Base-by-base conservation (phyloP, 2,888 invertebrate genomes). In the Archips xylosteana region DNA sequence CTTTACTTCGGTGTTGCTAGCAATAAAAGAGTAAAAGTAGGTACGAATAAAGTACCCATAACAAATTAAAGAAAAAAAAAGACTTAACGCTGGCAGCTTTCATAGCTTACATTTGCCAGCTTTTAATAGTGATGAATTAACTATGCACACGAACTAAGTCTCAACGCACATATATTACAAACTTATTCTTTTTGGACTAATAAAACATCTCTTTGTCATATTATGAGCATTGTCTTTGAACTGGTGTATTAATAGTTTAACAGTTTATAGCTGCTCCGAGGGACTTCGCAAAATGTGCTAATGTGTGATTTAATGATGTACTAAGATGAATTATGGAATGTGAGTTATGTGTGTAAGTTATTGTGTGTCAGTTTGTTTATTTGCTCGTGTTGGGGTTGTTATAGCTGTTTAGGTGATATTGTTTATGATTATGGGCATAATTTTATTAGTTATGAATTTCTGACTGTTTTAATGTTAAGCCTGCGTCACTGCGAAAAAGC, bases 241-340 rank as follows among this genome's bases (percentile, higher is more conserved):
- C 86, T 87, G 76, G 74, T 75, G 77, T 83, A 85, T 87, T 86
- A 85, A 87, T 85, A 85, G 88, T 81, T 80, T 80, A 80, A 54
- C 54, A 54, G 54, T 89, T 89, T 88, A 89, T 83, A 79, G 85
- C 72, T 70, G 78, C 81, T 76, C 88, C 86, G 85, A 75, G 62
- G 75, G 67, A 75, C 76, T 79, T 84, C 85, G 85, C 88, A 83
- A 86, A 88, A 87, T 85, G 72, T 67, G 70, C 78, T 75, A 74
- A 75, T 80, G 78, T 75, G 61, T 83, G 82, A 83, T 85, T 85
- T 85, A 85, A 82, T 81, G 81, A 77, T 78, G 78, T 78, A 59
- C 75, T 74, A 73, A 77, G 76, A 78, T 75, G 78, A 77, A 80
- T 81, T 79, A 79, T 81, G 78, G 76, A 78, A 79, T 79, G n/a